Evolutionary conservation across 1,140 invertebrate species (phyloP).

Genomic region (Delia radicum): DNA sequence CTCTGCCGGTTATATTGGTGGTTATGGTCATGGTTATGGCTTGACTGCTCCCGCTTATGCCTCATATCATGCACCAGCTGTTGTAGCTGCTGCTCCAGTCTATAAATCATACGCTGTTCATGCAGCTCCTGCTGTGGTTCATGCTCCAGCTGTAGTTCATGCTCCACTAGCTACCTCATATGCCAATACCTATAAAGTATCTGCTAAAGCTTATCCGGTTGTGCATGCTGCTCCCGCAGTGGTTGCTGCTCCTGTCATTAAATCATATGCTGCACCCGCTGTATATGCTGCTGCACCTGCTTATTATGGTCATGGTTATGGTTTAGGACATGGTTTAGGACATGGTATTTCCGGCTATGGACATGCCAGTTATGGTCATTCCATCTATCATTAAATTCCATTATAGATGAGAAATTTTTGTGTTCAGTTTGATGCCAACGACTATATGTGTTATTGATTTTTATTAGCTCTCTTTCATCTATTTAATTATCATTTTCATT

Average conservation of each 20-base stretch:
- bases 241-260: slow-evolving; percentile 28
- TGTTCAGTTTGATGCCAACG: not conserved
- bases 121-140: slow-evolving; percentile 41
- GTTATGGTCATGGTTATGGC: slow-evolving; percentile 41
- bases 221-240: slow-evolving; percentile 51
- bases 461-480: not conserved
- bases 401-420: not conserved
- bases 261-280: slow-evolving; percentile 29
- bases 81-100: slow-evolving; percentile 41
- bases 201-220: slow-evolving; percentile 48
- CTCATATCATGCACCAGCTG: slow-evolving; percentile 33
- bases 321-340: slow-evolving; percentile 23
- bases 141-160: slow-evolving; percentile 3
- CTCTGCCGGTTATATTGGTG: slow-evolving; percentile 45
- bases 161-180: slow-evolving; percentile 60
- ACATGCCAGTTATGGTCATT: slow-evolving; percentile 11
- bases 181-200: slow-evolving; percentile 62
- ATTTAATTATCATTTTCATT: not conserved
- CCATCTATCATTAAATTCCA: slow-evolving; percentile 10
- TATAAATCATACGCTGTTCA: slow-evolving; percentile 47
- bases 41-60: slow-evolving; percentile 32
- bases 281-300: slow-evolving; percentile 44
- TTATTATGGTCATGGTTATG: slow-evolving; percentile 12
- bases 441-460: not conserved
- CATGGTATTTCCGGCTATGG: not conserved